These are phyloP conservation scores for Gadopsis marmoratus DNA, from an alignment of 2,797 vertebrate species.

Conservation along the genomic window DNA sequence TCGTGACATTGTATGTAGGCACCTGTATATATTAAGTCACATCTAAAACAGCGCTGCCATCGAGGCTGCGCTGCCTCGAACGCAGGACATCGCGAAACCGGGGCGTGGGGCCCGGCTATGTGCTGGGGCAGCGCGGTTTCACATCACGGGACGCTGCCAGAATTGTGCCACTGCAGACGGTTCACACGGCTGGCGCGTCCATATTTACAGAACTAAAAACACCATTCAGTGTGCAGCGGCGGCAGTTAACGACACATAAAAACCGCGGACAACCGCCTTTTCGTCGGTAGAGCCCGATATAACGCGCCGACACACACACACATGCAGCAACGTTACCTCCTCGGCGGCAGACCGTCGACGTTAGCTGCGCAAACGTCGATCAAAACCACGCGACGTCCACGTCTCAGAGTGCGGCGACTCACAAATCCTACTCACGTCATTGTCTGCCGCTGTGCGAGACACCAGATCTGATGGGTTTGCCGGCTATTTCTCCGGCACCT, in stretches of 20 bases:
- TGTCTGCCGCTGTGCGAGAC: neutral
- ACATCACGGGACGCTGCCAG: slow-evolving; percentile 36
- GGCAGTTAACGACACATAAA: accelerated
- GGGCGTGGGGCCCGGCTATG: slow-evolving; percentile 57
- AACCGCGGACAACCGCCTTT: accelerated
- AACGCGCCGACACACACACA: neutral
- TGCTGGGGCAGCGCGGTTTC: slow-evolving; percentile 25
- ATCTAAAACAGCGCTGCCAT: accelerated
- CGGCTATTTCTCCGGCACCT: slow-evolving; percentile 39
- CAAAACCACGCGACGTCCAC: neutral
- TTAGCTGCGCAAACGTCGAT: neutral
- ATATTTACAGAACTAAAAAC: accelerated
- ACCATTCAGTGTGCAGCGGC: accelerated
- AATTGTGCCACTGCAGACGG: neutral
- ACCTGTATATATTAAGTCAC: accelerated
- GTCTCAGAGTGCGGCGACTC: accelerated
- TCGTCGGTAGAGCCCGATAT: accelerated
- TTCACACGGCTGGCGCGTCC: neutral
- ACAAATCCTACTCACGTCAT: slow-evolving; percentile 42
- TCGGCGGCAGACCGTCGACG: slow-evolving; percentile 22
- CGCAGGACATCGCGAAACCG: neutral
- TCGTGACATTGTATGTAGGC: accelerated
- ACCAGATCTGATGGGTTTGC: neutral
- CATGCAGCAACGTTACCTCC: slow-evolving; percentile 4
- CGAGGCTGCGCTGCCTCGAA: accelerated